Evolutionary conservation across 2,888 invertebrate genomes (phyloP), one percentile per base, ranked within the genome.

Genomic region (Patella caerulea): DNA sequence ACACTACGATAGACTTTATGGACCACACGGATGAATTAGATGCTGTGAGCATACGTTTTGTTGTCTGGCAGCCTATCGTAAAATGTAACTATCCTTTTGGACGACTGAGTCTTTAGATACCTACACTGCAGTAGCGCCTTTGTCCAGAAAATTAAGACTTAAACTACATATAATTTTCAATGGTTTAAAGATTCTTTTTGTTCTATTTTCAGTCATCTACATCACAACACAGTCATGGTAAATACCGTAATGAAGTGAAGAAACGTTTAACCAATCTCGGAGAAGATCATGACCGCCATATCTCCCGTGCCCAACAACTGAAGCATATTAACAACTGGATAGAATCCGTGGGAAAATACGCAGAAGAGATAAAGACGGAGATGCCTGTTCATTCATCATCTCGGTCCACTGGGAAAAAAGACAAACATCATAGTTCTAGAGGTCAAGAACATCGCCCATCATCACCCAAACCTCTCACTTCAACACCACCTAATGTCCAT

Each of bases 401-500:
- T 19, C 3, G 24, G n/a, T 54, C 69, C 15, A 11, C 73, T 29
- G n/a, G 52, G 45, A 54, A 77, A 75, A 55, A 72, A 71, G 11
- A 82, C 78, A 12, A 73, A 69, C 70, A 29, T 71, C 53, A 77
- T 74, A 54, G 73, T 54, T 53, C 70, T 71, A 54, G 29, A 74
- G 24, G 34, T 19, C 56, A 55, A 1, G 45, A 45, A 45, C 72
- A 69, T 14, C 75, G 83, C 12, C 81, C 84, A 4, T 75, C 85
- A 0, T 88, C 87, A 53, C 88, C 88, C 17, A 89, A 88, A 76
- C 86, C 86, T 12, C 83, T 89, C 11, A 86, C 86, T 0, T 85
- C 87, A 12, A 87, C 83, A 5, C 89, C 88, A 34, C 89, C 89
- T 1, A 83, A 85, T 77, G 84, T 89, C 24, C 85, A 88, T 75